Evolutionary conservation across 2,888 invertebrate species (phyloP).

Genomic region (Archips crataeganus): DNA sequence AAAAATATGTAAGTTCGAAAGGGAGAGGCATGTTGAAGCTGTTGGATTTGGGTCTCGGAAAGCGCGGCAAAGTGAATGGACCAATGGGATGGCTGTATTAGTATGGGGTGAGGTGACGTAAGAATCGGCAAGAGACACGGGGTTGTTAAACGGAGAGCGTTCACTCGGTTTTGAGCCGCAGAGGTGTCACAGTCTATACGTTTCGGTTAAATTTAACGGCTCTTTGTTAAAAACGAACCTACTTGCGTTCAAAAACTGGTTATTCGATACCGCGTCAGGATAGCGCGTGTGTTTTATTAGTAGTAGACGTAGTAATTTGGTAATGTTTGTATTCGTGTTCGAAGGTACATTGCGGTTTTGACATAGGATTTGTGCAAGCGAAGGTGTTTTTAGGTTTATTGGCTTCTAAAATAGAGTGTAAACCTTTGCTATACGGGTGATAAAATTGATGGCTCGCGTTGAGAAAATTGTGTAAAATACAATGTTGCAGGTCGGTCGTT

Average conservation of each 20-base stretch:
- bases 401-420: slow-evolving; percentile 74
- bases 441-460: slow-evolving; percentile 61
- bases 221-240: slow-evolving; percentile 74
- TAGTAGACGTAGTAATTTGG: slow-evolving; percentile 66
- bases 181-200: slow-evolving; percentile 69
- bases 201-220: slow-evolving; percentile 70
- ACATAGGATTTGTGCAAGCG: slow-evolving; percentile 77
- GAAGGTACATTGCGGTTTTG: slow-evolving; percentile 78
- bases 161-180: slow-evolving; percentile 78
- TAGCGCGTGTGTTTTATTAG: slow-evolving; percentile 77
- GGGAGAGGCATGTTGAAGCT: slow-evolving; percentile 58
- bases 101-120: slow-evolving; percentile 85
- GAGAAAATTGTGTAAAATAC: slow-evolving; percentile 22
- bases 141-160: slow-evolving; percentile 81
- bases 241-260: slow-evolving; percentile 71
- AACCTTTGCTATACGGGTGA: slow-evolving; percentile 73
- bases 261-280: slow-evolving; percentile 67
- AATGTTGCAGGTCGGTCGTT: slow-evolving; percentile 13
- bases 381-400: slow-evolving; percentile 83
- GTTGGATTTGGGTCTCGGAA: slow-evolving; percentile 67
- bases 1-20: slow-evolving; percentile 57
- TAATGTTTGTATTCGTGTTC: slow-evolving; percentile 70
- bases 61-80: slow-evolving; percentile 81
- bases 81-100: slow-evolving; percentile 64
- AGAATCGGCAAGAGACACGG: slow-evolving; percentile 71